Evolutionary conservation across 2,888 invertebrate species (phyloP).

Genomic region (Corbicula japonica): DNA sequence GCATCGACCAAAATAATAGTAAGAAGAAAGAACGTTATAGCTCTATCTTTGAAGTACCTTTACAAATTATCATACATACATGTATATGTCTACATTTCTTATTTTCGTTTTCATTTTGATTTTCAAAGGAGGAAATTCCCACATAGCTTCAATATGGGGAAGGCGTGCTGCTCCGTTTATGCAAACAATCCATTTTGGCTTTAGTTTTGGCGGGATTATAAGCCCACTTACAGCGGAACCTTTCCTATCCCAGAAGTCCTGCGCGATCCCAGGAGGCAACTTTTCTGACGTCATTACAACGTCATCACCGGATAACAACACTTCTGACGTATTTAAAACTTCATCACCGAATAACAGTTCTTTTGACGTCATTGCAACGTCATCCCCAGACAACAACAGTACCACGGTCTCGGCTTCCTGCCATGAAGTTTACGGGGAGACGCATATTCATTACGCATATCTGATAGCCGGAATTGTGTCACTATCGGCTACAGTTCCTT

Average conservation of each 20-base stretch:
- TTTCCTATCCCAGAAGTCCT: conserved; percentile 76
- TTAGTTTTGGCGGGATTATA: conserved; percentile 86
- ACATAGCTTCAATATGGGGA: conserved; percentile 77
- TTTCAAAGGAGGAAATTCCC: conserved; percentile 63
- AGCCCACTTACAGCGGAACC: conserved; percentile 86
- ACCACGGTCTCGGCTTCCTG: conserved; percentile 9
- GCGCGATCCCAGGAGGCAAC: conserved; percentile 1
- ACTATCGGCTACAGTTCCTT: conserved; percentile 42
- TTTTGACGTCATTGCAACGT: background rate
- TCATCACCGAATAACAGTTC: background rate
- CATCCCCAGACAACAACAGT: background rate
- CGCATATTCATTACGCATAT: conserved; percentile 46
- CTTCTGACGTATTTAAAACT: background rate
- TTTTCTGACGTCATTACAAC: no score
- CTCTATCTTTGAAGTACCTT: no score
- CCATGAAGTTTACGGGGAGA: conserved; percentile 40
- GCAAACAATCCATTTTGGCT: conserved; percentile 86
- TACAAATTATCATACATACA: no score
- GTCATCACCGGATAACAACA: background rate
- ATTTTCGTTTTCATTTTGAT: no score
- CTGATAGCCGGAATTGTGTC: conserved; percentile 21
- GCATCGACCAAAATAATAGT: no score
- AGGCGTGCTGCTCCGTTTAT: conserved; percentile 84
- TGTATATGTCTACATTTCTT: no score
- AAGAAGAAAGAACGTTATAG: no score